Evolutionary conservation across 2,797 vertebrate genomes (phyloP).

Genomic region (Pseudochirops corinnae): DNA sequence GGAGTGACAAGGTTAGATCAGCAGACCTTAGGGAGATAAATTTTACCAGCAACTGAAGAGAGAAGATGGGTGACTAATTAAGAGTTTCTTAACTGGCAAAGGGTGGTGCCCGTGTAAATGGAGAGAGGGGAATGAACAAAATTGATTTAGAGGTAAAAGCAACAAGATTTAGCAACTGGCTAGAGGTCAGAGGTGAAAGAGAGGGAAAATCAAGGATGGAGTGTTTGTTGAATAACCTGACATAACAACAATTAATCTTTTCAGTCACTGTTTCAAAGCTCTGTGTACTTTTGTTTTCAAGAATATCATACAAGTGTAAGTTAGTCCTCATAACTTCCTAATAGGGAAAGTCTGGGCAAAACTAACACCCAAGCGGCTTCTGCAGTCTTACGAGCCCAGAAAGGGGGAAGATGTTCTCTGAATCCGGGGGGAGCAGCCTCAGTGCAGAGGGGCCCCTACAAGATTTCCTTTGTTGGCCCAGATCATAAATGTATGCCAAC

Average conservation of each 20-base stretch:
- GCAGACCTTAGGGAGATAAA: neutral
- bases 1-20: neutral
- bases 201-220: neutral
- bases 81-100: neutral
- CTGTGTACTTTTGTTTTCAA: neutral
- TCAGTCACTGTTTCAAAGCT: neutral
- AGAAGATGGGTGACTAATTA: neutral
- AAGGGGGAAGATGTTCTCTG: neutral
- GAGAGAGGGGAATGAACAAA: neutral
- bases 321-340: neutral
- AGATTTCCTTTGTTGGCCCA: neutral
- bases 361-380: neutral
- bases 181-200: neutral
- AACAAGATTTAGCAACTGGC: neutral
- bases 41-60: neutral
- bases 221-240: neutral
- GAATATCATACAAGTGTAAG: neutral
- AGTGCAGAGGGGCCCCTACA: neutral
- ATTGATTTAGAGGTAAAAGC: neutral
- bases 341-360: neutral
- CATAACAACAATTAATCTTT: neutral
- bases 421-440: neutral
- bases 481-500: neutral
- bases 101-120: neutral
- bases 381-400: neutral